These are phyloP conservation scores for Diachasmimorpha longicaudata DNA, from an alignment of 1,140 invertebrate genomes.

Conservation along the genomic window DNA sequence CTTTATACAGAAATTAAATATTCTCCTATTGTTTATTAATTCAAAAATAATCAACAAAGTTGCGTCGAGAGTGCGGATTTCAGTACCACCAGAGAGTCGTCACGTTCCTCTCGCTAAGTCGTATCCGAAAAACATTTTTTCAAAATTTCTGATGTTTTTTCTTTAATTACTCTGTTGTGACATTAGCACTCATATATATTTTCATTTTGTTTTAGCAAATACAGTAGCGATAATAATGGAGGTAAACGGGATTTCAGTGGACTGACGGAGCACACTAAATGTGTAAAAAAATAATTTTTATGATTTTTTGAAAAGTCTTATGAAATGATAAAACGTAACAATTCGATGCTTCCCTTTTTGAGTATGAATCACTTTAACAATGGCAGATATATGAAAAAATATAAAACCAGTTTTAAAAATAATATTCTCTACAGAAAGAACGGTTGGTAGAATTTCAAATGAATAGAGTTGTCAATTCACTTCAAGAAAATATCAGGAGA, in stretches of 20 bases:
- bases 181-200: constrained; percentile 1
- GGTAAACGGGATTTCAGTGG: not conserved
- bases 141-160: not conserved
- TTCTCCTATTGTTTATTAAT: not conserved
- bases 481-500: too few species aligned
- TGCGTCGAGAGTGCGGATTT: not conserved
- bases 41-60: not conserved
- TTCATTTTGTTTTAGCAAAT: not conserved
- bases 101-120: not conserved
- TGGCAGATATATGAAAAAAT: too few species aligned
- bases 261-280: not conserved
- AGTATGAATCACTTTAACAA: too few species aligned
- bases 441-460: too few species aligned
- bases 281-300: not conserved
- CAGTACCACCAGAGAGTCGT: not conserved
- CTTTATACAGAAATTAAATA: not conserved
- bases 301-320: not conserved
- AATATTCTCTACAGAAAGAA: too few species aligned
- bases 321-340: not conserved
- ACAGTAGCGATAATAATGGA: not conserved
- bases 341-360: not conserved
- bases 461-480: too few species aligned
- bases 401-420: too few species aligned
- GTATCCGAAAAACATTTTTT: not conserved
- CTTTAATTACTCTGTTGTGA: not conserved